These are phyloP conservation scores for Paramuricea clavata DNA, from an alignment of 92 coral and sea anemone species.

Conservation along the genomic window DNA sequence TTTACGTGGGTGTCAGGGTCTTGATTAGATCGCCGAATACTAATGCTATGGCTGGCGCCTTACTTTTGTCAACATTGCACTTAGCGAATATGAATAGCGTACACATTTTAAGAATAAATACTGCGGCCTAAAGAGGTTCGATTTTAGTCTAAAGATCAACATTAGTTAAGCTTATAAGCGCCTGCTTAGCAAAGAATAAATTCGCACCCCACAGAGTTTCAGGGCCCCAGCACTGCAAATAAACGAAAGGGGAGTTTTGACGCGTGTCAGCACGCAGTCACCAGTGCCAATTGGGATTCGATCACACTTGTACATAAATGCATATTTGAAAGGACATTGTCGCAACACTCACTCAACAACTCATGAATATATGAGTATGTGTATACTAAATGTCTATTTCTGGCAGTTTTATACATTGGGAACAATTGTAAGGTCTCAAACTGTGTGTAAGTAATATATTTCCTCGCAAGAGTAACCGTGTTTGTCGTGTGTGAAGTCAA, in stretches of 20 bases:
- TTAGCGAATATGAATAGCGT: not conserved
- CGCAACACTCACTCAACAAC: conserved; percentile 15
- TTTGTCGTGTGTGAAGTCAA: not conserved
- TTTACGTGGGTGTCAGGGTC: not conserved
- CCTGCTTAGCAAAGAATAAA: not conserved
- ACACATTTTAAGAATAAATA: not conserved
- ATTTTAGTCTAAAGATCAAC: not conserved
- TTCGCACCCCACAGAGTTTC: conserved; percentile 15
- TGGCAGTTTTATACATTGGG: not conserved
- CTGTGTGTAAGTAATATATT: no score
- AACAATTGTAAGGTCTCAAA: not conserved
- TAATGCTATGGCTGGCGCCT: not conserved
- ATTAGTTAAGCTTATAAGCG: conserved; percentile 9
- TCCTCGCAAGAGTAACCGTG: not conserved
- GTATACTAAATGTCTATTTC: not conserved
- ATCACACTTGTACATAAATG: not conserved
- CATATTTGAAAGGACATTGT: not conserved
- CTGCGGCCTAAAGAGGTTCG: not conserved
- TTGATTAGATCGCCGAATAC: not conserved
- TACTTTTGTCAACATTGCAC: conserved; percentile 14
- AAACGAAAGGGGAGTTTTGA: not conserved
- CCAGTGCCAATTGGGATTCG: conserved; percentile 1
- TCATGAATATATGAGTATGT: not conserved
- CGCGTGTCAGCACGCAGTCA: not conserved
- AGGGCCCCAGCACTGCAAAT: conserved; percentile 5